Evolutionary conservation across 2,888 invertebrate genomes (phyloP).

Genomic region (Tetranychus truncatus): DNA sequence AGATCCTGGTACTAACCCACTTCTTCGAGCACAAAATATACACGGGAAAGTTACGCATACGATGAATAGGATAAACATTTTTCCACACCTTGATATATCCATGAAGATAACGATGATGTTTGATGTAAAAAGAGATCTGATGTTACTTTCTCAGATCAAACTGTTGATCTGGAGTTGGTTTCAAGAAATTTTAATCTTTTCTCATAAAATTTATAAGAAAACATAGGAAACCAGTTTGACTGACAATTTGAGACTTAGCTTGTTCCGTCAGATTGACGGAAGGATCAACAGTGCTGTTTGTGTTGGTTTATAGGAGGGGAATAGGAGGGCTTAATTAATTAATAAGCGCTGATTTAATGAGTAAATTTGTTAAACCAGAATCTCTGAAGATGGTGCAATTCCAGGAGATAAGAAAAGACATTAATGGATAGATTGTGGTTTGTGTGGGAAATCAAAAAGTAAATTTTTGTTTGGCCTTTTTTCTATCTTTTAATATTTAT

Average conservation of each 20-base stretch:
- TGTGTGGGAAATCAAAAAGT: too few species aligned
- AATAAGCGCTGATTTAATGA: background rate
- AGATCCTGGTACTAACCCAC: background rate
- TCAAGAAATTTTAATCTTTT: background rate
- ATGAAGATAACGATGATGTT: background rate
- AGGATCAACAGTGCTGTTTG: background rate
- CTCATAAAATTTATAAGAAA: background rate
- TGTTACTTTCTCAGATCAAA: background rate
- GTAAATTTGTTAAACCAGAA: background rate
- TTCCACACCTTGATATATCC: background rate
- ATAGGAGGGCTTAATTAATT: background rate
- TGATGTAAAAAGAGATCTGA: background rate
- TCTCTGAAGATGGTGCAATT: background rate
- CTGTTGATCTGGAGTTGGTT: background rate
- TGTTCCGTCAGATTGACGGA: constrained; percentile 1
- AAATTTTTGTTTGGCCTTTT: too few species aligned
- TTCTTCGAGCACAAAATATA: background rate
- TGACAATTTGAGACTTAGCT: background rate
- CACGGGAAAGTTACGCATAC: background rate
- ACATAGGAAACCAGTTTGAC: background rate
- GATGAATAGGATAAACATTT: background rate
- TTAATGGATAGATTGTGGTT: background rate
- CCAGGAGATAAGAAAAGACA: background rate
- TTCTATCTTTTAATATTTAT: background rate
- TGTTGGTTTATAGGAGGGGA: too few species aligned